These are phyloP conservation scores for Saccopteryx leptura DNA, from an alignment of 2,113 vertebrate species.

Conservation along the genomic window DNA sequence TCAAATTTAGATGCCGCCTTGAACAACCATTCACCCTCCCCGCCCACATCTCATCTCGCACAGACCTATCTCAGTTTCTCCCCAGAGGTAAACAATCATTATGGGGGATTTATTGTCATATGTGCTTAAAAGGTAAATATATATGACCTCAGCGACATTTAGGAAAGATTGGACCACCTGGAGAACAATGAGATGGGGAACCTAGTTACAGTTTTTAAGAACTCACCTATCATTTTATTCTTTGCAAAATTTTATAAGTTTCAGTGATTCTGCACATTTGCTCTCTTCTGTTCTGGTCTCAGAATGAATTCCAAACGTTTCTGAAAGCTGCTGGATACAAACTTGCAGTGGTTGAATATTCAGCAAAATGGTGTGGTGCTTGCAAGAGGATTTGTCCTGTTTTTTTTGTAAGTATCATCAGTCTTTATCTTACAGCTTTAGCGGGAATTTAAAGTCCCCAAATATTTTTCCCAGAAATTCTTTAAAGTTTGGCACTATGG, in stretches of 20 bases:
- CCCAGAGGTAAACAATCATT: neutral
- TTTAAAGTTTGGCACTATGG: neutral
- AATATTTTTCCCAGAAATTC: neutral
- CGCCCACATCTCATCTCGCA: neutral
- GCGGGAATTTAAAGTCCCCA: neutral
- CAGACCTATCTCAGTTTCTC: neutral
- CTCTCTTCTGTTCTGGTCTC: slow-evolving; percentile 44
- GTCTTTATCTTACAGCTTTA: neutral
- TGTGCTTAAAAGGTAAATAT: neutral
- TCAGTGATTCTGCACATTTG: neutral
- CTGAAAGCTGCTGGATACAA: slow-evolving; percentile 86
- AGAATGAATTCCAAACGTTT: slow-evolving; percentile 83
- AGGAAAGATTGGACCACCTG: neutral
- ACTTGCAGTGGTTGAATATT: slow-evolving; percentile 92
- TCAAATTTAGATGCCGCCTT: neutral
- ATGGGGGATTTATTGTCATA: neutral
- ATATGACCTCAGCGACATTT: neutral
- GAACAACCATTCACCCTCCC: neutral
- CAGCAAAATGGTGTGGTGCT: slow-evolving; percentile 91
- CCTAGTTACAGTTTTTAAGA: neutral
- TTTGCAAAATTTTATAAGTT: neutral
- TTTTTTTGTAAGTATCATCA: slow-evolving; percentile 86
- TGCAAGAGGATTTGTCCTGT: slow-evolving; percentile 85
- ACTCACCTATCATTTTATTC: neutral
- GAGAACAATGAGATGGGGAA: neutral